These are phyloP conservation scores for Papilio protenor DNA, from an alignment of 2,888 invertebrate genomes.

Conservation along the genomic window DNA sequence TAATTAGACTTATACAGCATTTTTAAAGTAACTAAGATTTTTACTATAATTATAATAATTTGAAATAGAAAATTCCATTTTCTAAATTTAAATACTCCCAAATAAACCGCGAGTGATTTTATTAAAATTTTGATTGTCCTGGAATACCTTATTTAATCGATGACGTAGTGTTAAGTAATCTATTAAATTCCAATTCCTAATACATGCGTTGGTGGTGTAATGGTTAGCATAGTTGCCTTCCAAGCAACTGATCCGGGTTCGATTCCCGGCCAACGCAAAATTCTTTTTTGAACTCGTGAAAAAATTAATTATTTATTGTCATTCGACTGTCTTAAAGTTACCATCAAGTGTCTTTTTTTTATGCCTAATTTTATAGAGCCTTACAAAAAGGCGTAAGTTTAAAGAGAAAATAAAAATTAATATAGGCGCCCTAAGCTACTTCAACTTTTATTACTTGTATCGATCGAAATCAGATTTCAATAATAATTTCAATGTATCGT, in stretches of 20 bases:
- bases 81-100: neutral
- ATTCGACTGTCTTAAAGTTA: neutral
- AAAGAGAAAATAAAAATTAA: neutral
- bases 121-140: neutral
- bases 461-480: neutral
- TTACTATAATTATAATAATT: constrained; percentile 21
- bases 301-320: neutral
- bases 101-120: constrained; percentile 5
- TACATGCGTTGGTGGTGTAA: constrained; percentile 58
- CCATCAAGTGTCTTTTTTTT: too few relatives aligned
- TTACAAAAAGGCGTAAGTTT: neutral
- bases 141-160: neutral
- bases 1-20: too few relatives aligned
- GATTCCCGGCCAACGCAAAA: constrained; percentile 63
- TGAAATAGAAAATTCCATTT: neutral
- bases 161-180: neutral
- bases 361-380: too few relatives aligned
- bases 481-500: neutral
- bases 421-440: neutral
- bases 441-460: neutral
- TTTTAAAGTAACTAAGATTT: too few relatives aligned
- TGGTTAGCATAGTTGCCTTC: constrained; percentile 70
- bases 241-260: constrained; percentile 72
- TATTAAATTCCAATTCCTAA: neutral
- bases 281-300: neutral